phyloP scores from a whole-genome alignment of 2,113 vertebrate genomes.

The Nerophis lumbriciformis region DNA sequence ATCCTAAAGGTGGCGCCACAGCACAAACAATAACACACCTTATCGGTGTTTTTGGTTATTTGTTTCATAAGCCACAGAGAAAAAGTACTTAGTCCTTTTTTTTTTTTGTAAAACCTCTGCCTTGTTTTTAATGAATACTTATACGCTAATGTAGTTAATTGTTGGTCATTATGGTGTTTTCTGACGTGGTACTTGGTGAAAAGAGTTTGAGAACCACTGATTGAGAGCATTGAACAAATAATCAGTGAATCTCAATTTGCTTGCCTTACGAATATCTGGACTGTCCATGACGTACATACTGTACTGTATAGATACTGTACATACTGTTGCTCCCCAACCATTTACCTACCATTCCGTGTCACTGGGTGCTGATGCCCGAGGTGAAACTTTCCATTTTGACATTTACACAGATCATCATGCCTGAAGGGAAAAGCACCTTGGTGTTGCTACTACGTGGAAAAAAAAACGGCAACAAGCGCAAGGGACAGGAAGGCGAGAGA shows the following conservation, averaged over 20 bases:
- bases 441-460: constrained; percentile 5
- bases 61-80: too few relatives aligned
- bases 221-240: neutral
- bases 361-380: constrained; percentile 24
- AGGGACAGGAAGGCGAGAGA: neutral
- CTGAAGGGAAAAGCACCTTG: constrained; percentile 17
- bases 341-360: constrained; percentile 26
- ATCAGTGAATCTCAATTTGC: neutral
- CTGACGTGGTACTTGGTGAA: too few relatives aligned
- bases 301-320: neutral
- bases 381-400: constrained; percentile 51
- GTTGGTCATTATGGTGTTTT: neutral
- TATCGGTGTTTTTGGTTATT: too few relatives aligned
- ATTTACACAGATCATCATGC: constrained; percentile 29
- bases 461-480: constrained; percentile 27
- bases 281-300: too few relatives aligned
- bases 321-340: constrained; percentile 6
- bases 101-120: too few relatives aligned
- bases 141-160: too few relatives aligned
- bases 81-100: too few relatives aligned
- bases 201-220: too few relatives aligned
- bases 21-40: too few relatives aligned
- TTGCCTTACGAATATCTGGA: neutral
- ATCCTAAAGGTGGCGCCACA: too few relatives aligned
- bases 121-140: too few relatives aligned